Evolutionary conservation across 92 coral and sea anemone species (phyloP), one percentile per base, ranked within the genome.

Genomic region (Zoanthus gigantus): DNA sequence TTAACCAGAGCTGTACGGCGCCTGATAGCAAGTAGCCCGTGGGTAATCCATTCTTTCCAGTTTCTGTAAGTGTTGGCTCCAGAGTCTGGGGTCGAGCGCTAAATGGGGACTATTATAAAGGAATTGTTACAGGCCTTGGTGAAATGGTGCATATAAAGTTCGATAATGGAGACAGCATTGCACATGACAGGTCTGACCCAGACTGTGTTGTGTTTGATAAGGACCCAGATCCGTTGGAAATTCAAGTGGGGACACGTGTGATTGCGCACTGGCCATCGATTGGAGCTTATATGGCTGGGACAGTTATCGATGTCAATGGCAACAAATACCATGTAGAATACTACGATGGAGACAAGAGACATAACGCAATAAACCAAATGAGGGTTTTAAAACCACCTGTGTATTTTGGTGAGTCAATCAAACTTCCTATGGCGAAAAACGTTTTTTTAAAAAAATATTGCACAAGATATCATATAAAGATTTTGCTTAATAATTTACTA

Each of bases 21-120:
- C n/a, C n/a, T n/a, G n/a, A n/a, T n/a, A n/a, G n/a, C n/a, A n/a
- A n/a, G n/a, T n/a, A n/a, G n/a, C n/a, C n/a, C n/a, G n/a, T n/a
- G n/a, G n/a, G n/a, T n/a, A n/a, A n/a, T n/a, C n/a, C n/a, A n/a
- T n/a, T n/a, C n/a, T n/a, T n/a, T n/a, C n/a, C n/a, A n/a, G n/a
- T n/a, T n/a, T n/a, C n/a, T n/a, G n/a, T n/a, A n/a, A n/a, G 99
- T n/a, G 99, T 97, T 69, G 99, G 99, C 32, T 95, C 99, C 48
- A 80, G 95, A 72, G 99, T 97, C 9, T 97, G 99, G 99, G 98
- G 98, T 42, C 96, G 96, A 80, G 99, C 99, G 71, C 80, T 97
- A 74, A 97, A 97, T 92, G 99, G 99, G 30, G 99, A 96, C 91
- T 96, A 93, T 50, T 96, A 96, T 84, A 95, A 95, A 84, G 99